These are phyloP conservation scores for Dipodomys stephensi DNA, from an alignment of 2,113 vertebrate species.

Conservation along the genomic window DNA sequence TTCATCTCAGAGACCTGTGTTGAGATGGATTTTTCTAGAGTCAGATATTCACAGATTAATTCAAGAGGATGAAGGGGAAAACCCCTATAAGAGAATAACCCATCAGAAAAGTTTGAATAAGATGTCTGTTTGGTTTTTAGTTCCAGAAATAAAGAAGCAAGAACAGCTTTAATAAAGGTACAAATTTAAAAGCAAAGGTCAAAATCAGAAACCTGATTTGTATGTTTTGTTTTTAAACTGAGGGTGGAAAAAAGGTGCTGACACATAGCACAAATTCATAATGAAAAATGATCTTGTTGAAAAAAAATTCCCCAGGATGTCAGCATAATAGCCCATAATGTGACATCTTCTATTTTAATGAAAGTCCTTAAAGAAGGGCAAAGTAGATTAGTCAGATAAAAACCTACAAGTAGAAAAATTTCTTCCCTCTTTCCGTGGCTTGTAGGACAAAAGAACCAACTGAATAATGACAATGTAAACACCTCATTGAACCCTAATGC, in stretches of 20 bases:
- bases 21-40: constrained; percentile 41
- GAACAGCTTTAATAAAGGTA: constrained; percentile 74
- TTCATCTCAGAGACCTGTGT: constrained; percentile 45
- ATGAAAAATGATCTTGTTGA: constrained; percentile 83
- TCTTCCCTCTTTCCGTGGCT: constrained; percentile 14
- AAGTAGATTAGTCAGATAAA: constrained; percentile 74
- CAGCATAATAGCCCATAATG: constrained; percentile 81
- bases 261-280: constrained; percentile 86
- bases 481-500: constrained; percentile 29
- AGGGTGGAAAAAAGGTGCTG: constrained; percentile 77
- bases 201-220: constrained; percentile 77
- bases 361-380: constrained; percentile 78
- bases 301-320: constrained; percentile 85
- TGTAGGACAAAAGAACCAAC: constrained; percentile 18
- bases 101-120: constrained; percentile 71
- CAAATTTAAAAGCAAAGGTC: constrained; percentile 77
- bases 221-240: constrained; percentile 81
- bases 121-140: constrained; percentile 66
- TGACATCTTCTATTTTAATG: constrained; percentile 81
- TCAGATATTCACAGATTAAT: constrained; percentile 69
- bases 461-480: constrained; percentile 61
- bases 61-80: constrained; percentile 60
- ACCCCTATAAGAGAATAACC: constrained; percentile 67
- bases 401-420: constrained; percentile 28
- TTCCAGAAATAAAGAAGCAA: constrained; percentile 81